phyloP scores from a whole-genome alignment of 2,797 vertebrate genomes.

The Tragelaphus oryx region DNA sequence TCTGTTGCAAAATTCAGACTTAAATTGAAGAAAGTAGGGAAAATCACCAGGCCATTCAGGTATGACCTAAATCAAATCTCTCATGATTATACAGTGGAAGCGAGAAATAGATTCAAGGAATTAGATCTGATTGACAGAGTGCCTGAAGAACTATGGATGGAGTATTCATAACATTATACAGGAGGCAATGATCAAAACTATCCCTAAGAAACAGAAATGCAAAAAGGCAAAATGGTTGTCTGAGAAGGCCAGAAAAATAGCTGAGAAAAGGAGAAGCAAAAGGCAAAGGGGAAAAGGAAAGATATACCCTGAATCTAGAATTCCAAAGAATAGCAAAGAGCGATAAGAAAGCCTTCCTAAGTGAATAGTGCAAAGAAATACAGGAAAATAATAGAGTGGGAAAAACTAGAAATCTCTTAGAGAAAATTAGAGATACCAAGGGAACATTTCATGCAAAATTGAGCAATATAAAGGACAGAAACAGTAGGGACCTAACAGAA shows the following conservation, averaged over 20 bases:
- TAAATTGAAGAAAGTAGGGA: background rate
- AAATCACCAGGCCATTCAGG: background rate
- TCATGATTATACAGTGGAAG: background rate
- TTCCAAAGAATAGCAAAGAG: background rate
- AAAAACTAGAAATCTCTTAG: background rate
- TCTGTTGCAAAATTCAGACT: background rate
- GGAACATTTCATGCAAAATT: background rate
- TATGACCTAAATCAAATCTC: background rate
- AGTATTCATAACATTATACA: background rate
- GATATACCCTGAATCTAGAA: background rate
- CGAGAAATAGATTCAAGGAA: background rate
- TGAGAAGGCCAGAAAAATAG: background rate
- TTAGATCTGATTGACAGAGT: background rate
- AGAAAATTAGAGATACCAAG: background rate
- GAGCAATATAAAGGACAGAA: background rate
- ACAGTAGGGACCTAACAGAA: background rate
- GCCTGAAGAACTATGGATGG: background rate
- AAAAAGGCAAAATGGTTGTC: background rate
- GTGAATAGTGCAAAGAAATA: background rate
- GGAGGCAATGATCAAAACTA: background rate
- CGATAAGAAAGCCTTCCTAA: background rate
- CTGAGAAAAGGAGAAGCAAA: background rate
- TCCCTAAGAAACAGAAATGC: background rate
- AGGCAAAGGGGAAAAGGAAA: background rate
- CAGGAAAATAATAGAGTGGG: background rate